Percentiles rank a stretch among this genome's conserved stretches.
Conservation (phyloP, 2,797 vertebrate genomes). For the Falco berigora region DNA sequence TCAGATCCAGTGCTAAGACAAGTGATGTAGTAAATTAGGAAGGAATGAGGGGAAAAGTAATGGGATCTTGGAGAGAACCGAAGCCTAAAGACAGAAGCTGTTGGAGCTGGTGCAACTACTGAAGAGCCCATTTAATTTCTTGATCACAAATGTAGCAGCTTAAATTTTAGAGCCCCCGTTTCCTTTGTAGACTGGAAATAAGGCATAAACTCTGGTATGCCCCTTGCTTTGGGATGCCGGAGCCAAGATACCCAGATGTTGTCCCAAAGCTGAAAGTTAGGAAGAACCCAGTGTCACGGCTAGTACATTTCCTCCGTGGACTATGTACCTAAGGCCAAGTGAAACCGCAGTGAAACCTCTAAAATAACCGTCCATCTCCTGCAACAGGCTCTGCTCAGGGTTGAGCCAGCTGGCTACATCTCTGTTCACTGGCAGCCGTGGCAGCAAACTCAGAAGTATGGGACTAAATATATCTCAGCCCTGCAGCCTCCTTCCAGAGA, state of each 20-base stretch:
- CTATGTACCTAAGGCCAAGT: not conserved
- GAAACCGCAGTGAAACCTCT: not conserved
- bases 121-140: not conserved
- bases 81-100: not conserved
- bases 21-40: not conserved
- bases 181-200: not conserved
- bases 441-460: not conserved
- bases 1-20: not conserved
- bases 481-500: not conserved
- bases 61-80: not conserved
- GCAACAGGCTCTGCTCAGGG: not conserved
- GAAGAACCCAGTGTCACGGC: not conserved
- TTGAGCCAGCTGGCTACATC: not conserved
- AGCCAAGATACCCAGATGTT: too few species aligned
- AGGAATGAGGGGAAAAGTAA: not conserved
- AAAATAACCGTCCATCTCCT: not conserved
- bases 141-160: not conserved
- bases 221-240: not conserved
- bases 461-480: not conserved
- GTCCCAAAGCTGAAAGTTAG: not conserved
- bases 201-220: fast-evolving
- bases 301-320: not conserved
- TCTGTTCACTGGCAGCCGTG: not conserved
- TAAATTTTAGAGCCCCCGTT: not conserved
- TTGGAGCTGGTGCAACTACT: not conserved